phyloP scores from a whole-genome alignment of 1,140 invertebrate species.

The Archegozetes longisetosus region DNA sequence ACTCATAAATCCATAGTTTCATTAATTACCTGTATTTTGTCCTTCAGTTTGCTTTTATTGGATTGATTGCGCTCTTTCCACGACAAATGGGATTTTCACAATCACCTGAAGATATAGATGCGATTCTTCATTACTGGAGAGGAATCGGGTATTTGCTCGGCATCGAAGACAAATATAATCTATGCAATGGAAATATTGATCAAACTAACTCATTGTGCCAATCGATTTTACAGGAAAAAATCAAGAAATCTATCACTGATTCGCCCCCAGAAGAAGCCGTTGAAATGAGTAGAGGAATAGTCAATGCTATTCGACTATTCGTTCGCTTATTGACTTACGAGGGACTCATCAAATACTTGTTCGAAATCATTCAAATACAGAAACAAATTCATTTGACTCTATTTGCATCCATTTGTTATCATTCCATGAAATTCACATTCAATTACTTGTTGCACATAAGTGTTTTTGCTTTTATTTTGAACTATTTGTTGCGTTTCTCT shows the following conservation, averaged over 20 bases:
- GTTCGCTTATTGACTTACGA: conserved; percentile 19
- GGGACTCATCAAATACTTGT: conserved; percentile 19
- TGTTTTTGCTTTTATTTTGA: conserved; percentile 17
- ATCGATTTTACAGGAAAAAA: conserved; percentile 21
- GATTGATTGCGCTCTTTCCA: conserved; percentile 24
- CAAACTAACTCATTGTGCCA: conserved; percentile 30
- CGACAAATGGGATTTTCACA: conserved; percentile 18
- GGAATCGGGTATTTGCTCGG: conserved; percentile 62
- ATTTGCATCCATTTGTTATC: conserved; percentile 15
- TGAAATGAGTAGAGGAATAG: conserved; percentile 19
- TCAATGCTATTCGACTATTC: conserved; percentile 18
- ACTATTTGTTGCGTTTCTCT: conserved; percentile 17
- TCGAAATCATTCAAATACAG: conserved; percentile 15
- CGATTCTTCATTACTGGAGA: conserved; percentile 66
- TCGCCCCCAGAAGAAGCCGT: conserved; percentile 14
- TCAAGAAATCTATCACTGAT: conserved; percentile 9
- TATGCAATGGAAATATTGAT: conserved; percentile 34
- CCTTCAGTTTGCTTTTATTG: conserved; percentile 25
- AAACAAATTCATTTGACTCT: conserved; percentile 6
- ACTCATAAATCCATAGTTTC: neutral
- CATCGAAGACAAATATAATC: conserved; percentile 54
- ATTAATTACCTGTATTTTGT: conserved; percentile 2
- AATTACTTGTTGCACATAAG: conserved; percentile 10
- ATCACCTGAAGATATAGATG: conserved; percentile 42
- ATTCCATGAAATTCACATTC: conserved; percentile 18